Evolutionary conservation across 2,888 invertebrate genomes (phyloP).

Genomic region (Ophion ellenae): DNA sequence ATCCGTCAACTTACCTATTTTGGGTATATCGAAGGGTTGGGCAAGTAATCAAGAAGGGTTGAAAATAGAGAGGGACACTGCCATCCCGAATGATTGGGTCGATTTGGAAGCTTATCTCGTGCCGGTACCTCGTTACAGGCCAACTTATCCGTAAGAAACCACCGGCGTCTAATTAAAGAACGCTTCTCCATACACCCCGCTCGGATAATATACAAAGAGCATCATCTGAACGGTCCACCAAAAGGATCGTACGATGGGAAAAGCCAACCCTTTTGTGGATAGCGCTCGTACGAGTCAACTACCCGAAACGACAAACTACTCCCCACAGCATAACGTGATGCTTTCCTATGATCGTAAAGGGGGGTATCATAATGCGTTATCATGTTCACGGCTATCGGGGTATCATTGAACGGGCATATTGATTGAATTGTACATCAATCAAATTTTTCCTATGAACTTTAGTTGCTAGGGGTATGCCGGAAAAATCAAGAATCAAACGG

Average conservation of each 20-base stretch:
- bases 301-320: conserved; percentile 35
- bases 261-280: not conserved
- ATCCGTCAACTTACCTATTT: conserved; percentile 19
- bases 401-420: conserved; percentile 23
- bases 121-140: conserved; percentile 50
- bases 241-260: conserved; percentile 30
- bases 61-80: conserved; percentile 13
- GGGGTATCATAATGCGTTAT: not conserved
- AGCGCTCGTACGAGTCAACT: conserved; percentile 19
- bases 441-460: too few species aligned
- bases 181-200: conserved; percentile 3
- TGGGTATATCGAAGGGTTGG: not conserved
- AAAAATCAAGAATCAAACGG: too few species aligned
- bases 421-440: too few species aligned
- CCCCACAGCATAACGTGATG: conserved; percentile 43
- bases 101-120: conserved; percentile 52
- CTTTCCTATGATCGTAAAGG: conserved; percentile 22
- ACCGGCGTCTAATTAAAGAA: conserved; percentile 53
- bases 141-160: conserved; percentile 57
- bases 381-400: too few species aligned
- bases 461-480: too few species aligned
- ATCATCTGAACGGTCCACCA: conserved; percentile 4
- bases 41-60: conserved; percentile 30
- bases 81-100: conserved; percentile 33
- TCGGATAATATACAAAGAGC: conserved; percentile 14